Base-by-base conservation (phyloP, 2,888 invertebrate species). In the Drosophila paramelanica region DNA sequence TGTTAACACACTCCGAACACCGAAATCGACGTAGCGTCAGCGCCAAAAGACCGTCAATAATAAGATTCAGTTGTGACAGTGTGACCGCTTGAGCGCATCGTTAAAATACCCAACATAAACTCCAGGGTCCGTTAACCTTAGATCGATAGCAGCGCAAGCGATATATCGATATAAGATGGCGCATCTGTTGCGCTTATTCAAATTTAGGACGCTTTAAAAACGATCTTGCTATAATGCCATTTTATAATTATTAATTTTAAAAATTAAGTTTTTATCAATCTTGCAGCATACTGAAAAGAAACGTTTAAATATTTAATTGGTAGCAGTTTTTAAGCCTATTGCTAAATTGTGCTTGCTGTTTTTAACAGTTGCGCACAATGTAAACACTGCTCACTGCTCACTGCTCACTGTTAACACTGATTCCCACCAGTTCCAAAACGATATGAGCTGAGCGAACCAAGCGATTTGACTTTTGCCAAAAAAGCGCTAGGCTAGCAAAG, bases 1-100 rank as follows among this genome's bases (percentile, higher is more conserved):
- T 64, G 23, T 51, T 50, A 38, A 42, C 43, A 43, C 39, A 47
- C 33, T 53, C 45, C 56, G 61, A 61, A 61, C 46, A 33, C 25
- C 65, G 55, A 39, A 43, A 56, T 45, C 68, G 74, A 76, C 77
- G 77, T 58, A 65, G 6, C 41, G 52, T 33, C 65, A 60, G 60
- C 69, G 70, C 65, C 56, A 56, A 75, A 55, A 65, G 31, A 73
- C 55, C 51, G 73, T 55, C 51, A 77, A 60, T 78, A 65, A 73
- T 68, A 65, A 76, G 51, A 55, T 62, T 73, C 57, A 25, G 55
- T 47, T 61, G 6, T 8, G 6, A 51, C 74, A 55, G 60, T 74
- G 77, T 77, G 73, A 74, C 77, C 77, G 31, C 8, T 4, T 5
- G 8, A 5, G 1, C 7, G 11, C 14, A 41, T 51, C 11, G 14